Evolutionary conservation across 2,888 invertebrate species (phyloP).

Genomic region (Xanthostigma xanthostigma): DNA sequence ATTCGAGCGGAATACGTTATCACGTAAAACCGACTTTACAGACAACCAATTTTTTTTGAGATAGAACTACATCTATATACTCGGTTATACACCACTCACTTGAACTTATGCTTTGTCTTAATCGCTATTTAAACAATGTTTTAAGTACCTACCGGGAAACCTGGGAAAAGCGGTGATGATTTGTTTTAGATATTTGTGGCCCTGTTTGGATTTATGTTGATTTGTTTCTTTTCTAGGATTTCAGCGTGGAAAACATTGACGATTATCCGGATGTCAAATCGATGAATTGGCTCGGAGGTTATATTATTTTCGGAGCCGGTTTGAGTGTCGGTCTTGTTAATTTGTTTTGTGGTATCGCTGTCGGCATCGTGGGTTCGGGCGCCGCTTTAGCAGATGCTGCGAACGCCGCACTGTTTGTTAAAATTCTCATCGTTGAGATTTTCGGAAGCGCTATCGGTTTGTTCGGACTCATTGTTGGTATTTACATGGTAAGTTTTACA

Average conservation of each 20-base stretch:
- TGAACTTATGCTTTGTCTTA: too few species aligned
- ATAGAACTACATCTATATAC: too few species aligned
- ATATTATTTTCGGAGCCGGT: conserved; percentile 92
- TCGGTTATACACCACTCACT: too few species aligned
- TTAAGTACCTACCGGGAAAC: too few species aligned
- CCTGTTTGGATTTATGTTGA: background rate
- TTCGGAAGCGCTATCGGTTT: conserved; percentile 98
- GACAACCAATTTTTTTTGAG: too few species aligned
- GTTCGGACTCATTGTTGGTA: conserved; percentile 96
- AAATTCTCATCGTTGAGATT: conserved; percentile 97
- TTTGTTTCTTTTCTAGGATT: conserved; percentile 23
- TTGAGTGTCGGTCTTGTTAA: conserved; percentile 91
- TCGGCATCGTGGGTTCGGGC: conserved; percentile 97
- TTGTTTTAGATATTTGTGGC: too few species aligned
- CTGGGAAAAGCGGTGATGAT: too few species aligned
- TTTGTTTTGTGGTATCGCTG: conserved; percentile 88
- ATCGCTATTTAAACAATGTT: too few species aligned
- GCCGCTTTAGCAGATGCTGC: conserved; percentile 98
- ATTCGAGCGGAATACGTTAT: too few species aligned
- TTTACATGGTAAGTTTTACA: conserved; percentile 54
- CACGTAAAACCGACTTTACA: too few species aligned
- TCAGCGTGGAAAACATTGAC: conserved; percentile 31
- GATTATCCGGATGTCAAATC: conserved; percentile 29
- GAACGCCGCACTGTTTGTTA: conserved; percentile 89
- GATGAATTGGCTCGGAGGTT: conserved; percentile 73